Evolutionary conservation across 2,113 vertebrate species (phyloP), one percentile per base, ranked within the genome.

Genomic region (Fulica atra): DNA sequence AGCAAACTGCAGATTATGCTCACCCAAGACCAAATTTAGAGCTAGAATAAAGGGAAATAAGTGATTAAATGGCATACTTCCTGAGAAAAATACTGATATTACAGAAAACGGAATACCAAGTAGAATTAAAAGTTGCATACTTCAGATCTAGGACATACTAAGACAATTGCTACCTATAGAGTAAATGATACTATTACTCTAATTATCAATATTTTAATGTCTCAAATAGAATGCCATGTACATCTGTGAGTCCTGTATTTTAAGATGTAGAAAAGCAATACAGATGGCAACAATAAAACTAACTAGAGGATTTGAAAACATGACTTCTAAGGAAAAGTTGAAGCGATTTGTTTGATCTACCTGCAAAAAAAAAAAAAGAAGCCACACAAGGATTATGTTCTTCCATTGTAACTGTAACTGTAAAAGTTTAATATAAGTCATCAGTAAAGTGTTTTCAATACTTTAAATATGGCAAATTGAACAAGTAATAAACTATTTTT

Each of bases 171-270:
- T 69, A 11, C 9, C 19, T 56, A 3, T 29, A n/a, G 17, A 65
- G 6, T 33, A 42, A 0, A 0, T 20, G 11, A 48, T 23, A 59
- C 16, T 36, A 18, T 35, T 63, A n/a, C 26, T 46, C 12, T 20
- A 38, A 6, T 66, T 44, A 59, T 25, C 40, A 54, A 4, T 25
- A 74, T 57, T 9, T 51, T 57, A 57, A 51, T 19, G 19, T 36
- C 64, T 82, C 36, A 63, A 13, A 51, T 6, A 38, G 31, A 38
- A 48, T 36, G 48, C 25, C 11, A 59, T 60, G 28, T 51, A 31
- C 48, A 86, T 2, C 23, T 89, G 77, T 73, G 13, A 2, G 2
- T 56, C 20, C 12, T 65, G 7, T 3, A 29, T 24, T 50, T 19
- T 9, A 69, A 21, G 13, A 68, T 46, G 16, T 3, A 79, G 33